Conservation (phyloP, 2,113 vertebrate species). For the Emydura subglobosa region DNA sequence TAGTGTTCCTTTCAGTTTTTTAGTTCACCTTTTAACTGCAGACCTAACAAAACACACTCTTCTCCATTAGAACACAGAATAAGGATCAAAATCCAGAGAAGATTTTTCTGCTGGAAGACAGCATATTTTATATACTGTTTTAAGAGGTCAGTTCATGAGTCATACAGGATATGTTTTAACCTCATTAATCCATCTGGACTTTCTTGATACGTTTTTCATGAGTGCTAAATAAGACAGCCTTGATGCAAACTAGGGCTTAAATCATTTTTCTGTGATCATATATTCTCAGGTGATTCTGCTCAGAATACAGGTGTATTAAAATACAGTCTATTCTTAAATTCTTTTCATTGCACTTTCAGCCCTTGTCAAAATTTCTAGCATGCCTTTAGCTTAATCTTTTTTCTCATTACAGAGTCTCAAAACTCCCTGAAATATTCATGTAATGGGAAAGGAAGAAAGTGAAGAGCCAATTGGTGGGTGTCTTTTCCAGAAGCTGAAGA, state of each 20-base stretch:
- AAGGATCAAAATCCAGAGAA: not conserved
- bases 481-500: not conserved
- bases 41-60: not conserved
- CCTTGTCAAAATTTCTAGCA: not conserved
- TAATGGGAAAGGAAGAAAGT: not conserved
- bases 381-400: not conserved
- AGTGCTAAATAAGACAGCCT: not conserved
- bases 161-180: not conserved
- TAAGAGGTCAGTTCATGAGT: conserved; percentile 15
- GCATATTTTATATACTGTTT: not conserved
- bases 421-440: not conserved
- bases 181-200: not conserved
- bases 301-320: not conserved
- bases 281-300: not conserved
- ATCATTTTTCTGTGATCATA: not conserved
- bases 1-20: not conserved
- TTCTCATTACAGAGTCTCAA: not conserved
- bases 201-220: not conserved
- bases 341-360: not conserved
- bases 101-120: conserved; percentile 1
- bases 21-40: not conserved
- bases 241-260: not conserved
- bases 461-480: not conserved
- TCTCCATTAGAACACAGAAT: not conserved
- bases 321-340: not conserved